phyloP scores from a whole-genome alignment of 2,888 invertebrate genomes.

The Parapristionchus giblindavisi region DNA sequence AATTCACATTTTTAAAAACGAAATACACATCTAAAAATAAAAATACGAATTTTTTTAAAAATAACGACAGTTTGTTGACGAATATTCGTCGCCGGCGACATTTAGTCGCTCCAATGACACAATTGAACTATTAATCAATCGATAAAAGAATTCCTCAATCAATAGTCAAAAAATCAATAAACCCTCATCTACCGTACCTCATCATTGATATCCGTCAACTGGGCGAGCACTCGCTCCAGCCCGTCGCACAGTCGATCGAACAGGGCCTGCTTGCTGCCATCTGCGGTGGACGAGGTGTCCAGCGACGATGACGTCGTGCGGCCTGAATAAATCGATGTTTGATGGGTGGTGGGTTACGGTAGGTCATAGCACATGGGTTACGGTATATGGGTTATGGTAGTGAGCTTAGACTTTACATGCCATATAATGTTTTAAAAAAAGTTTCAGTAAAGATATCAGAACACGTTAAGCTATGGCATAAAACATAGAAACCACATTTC shows the following conservation, averaged over 20 bases:
- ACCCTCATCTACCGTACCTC: slow-evolving; percentile 46
- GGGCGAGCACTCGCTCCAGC: slow-evolving; percentile 85
- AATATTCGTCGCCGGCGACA: too few relatives aligned
- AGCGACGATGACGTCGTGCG: neutral
- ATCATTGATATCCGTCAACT: slow-evolving; percentile 81
- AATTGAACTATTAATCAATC: too few relatives aligned
- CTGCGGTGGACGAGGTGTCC: neutral
- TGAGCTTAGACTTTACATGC: neutral
- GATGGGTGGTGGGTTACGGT: neutral
- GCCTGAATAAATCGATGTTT: neutral
- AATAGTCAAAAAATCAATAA: too few relatives aligned
- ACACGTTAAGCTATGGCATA: neutral
- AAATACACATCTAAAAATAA: too few relatives aligned
- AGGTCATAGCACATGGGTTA: neutral
- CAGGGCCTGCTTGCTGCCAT: slow-evolving; percentile 73
- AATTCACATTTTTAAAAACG: too few relatives aligned
- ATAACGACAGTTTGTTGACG: too few relatives aligned
- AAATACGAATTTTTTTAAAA: too few relatives aligned
- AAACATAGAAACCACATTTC: neutral
- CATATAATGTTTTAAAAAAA: neutral
- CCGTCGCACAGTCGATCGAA: slow-evolving; percentile 92
- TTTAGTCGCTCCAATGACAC: too few relatives aligned
- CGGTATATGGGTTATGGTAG: neutral
- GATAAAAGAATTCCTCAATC: too few relatives aligned
- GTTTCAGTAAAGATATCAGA: neutral